These are phyloP conservation scores for Schizopygopsis pylzovi DNA, from an alignment of 2,797 vertebrate genomes.

Conservation along the genomic window DNA sequence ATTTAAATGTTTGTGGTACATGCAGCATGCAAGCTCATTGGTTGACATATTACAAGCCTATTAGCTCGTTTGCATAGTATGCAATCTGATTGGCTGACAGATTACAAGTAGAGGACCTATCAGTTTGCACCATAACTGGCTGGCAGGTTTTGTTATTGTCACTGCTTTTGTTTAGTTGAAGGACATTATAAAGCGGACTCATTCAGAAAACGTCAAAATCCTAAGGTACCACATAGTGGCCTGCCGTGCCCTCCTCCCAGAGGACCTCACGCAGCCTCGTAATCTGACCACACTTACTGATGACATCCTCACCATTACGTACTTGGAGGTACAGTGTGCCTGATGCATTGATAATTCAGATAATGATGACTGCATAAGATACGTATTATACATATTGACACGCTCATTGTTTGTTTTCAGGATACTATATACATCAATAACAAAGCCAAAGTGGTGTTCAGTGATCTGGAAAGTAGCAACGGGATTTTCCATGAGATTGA, in stretches of 20 bases:
- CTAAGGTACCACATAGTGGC: slow-evolving; percentile 87
- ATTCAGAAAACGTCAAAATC: slow-evolving; percentile 63
- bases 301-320: slow-evolving; percentile 75
- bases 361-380: neutral
- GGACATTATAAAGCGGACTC: neutral
- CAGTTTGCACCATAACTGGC: neutral
- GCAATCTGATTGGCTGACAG: neutral
- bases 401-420: slow-evolving; percentile 74
- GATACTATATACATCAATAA: slow-evolving; percentile 80
- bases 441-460: slow-evolving; percentile 79
- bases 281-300: slow-evolving; percentile 86
- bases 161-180: neutral
- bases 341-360: neutral
- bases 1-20: neutral
- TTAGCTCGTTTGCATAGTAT: neutral
- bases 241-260: slow-evolving; percentile 82
- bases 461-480: slow-evolving; percentile 80
- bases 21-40: neutral
- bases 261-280: slow-evolving; percentile 75
- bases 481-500: slow-evolving; percentile 89
- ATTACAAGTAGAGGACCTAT: neutral
- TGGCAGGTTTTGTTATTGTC: neutral
- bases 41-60: neutral
- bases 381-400: neutral
- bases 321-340: slow-evolving; percentile 79